These are phyloP conservation scores for Anomalospiza imberbis DNA, from an alignment of 2,797 vertebrate species.

Conservation along the genomic window DNA sequence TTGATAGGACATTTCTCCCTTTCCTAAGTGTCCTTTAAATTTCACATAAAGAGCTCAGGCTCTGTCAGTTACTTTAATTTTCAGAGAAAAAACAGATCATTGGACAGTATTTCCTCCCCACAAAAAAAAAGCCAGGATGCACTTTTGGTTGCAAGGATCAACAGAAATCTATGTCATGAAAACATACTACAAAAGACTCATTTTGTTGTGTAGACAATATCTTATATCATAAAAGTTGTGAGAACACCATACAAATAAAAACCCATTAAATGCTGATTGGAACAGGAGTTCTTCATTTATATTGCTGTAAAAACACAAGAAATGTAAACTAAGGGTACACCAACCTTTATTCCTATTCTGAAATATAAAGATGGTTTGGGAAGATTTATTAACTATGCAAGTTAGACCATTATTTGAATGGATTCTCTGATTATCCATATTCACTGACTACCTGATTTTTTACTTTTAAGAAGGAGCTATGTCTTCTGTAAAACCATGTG, in stretches of 20 bases:
- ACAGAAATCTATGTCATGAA: neutral
- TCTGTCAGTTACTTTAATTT: neutral
- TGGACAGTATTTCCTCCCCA: neutral
- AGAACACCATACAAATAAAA: neutral
- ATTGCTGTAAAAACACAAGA: neutral
- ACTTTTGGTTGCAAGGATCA: neutral
- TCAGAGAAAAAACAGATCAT: neutral
- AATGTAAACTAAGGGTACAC: neutral
- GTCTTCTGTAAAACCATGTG: neutral
- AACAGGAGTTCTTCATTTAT: neutral
- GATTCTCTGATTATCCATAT: neutral
- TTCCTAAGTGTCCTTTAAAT: neutral
- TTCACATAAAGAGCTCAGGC: accelerated
- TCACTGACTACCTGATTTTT: neutral
- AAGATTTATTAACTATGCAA: neutral
- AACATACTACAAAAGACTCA: neutral
- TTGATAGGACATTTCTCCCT: neutral
- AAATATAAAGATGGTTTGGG: neutral
- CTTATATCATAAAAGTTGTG: neutral
- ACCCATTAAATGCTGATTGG: neutral
- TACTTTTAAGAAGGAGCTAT: neutral
- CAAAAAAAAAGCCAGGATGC: neutral
- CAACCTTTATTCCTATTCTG: neutral
- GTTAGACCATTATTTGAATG: neutral
- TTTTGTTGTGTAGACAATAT: neutral